These are phyloP conservation scores for Albula goreensis DNA, from an alignment of 2,113 vertebrate species.

Conservation along the genomic window DNA sequence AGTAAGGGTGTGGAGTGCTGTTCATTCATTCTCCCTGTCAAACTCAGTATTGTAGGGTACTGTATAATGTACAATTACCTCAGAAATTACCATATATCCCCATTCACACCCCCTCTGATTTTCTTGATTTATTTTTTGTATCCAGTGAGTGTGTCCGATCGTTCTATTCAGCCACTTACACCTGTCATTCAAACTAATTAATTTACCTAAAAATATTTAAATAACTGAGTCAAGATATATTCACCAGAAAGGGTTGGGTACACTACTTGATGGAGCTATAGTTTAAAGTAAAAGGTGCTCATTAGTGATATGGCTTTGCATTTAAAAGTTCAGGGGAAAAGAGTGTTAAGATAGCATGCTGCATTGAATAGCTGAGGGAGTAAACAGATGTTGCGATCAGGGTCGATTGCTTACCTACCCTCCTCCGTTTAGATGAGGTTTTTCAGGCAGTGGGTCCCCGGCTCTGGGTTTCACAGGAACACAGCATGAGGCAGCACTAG, in stretches of 20 bases:
- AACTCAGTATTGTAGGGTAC: neutral
- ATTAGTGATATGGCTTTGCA: neutral
- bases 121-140: no score
- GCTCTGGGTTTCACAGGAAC: neutral
- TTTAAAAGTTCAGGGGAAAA: neutral
- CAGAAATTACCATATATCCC: no score
- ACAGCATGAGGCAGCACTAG: neutral
- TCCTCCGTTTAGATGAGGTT: neutral
- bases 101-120: no score
- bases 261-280: neutral
- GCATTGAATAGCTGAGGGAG: neutral
- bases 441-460: neutral
- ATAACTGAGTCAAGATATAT: neutral
- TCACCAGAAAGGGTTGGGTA: neutral
- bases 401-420: conserved; percentile 4
- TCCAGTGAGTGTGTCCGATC: no score
- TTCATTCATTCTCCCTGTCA: neutral
- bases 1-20: neutral
- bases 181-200: neutral
- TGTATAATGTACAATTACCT: neutral
- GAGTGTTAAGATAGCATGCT: neutral
- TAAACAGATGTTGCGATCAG: conserved; percentile 2
- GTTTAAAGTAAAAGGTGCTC: neutral
- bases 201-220: neutral
- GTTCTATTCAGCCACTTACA: neutral